phyloP scores from a whole-genome alignment of 2,888 invertebrate genomes.

The Villa cingulata region DNA sequence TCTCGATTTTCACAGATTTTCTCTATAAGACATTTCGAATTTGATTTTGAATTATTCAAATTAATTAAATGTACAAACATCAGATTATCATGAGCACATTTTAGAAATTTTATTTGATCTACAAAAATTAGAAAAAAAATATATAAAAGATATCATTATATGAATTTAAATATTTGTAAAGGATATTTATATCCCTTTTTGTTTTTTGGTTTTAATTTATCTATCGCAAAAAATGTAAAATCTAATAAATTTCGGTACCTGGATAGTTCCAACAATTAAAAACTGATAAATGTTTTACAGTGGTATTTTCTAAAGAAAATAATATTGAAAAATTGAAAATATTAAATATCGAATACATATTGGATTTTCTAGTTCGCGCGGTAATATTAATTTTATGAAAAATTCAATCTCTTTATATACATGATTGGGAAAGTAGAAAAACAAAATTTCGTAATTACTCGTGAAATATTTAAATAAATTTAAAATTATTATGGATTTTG shows the following conservation, averaged over 20 bases:
- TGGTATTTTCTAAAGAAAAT: conserved; percentile 21
- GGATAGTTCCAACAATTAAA: conserved; percentile 26
- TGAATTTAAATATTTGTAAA: too few species aligned
- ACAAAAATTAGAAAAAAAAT: neutral
- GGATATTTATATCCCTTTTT: too few species aligned
- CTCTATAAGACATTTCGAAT: conserved; percentile 12
- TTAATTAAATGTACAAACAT: conserved; percentile 12
- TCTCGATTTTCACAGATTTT: conserved; percentile 19
- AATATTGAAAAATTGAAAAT: conserved; percentile 22
- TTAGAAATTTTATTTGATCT: conserved; percentile 18
- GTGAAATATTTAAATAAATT: too few species aligned
- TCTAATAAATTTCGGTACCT: too few species aligned
- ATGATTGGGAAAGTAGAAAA: too few species aligned
- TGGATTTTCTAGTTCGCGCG: too few species aligned
- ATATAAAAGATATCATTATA: too few species aligned
- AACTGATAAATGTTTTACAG: conserved; percentile 19
- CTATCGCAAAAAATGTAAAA: neutral
- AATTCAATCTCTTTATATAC: too few species aligned
- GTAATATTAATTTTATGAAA: too few species aligned
- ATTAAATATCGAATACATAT: conserved; percentile 10
- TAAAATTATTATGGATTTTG: too few species aligned
- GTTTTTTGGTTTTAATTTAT: too few species aligned
- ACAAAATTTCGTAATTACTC: too few species aligned
- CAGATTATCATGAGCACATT: conserved; percentile 17
- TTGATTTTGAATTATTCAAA: neutral